These are phyloP conservation scores for Illadopsis cleaveri DNA, from an alignment of 2,113 vertebrate genomes.

Conservation along the genomic window DNA sequence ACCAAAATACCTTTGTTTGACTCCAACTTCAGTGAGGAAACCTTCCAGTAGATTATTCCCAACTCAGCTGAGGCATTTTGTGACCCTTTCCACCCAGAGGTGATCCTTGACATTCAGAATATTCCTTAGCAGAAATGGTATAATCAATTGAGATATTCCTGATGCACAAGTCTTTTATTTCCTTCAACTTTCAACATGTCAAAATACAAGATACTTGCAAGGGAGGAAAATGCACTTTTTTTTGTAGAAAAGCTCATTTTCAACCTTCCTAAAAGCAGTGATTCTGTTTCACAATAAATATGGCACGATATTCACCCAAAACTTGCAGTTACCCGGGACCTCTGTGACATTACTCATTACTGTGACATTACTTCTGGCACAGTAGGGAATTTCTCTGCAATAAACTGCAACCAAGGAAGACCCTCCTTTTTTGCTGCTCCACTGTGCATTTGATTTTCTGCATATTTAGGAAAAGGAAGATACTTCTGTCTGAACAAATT, in stretches of 20 bases:
- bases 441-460: neutral
- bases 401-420: neutral
- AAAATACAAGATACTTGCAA: neutral
- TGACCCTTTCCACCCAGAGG: neutral
- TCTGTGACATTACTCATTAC: neutral
- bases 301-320: neutral
- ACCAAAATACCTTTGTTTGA: neutral
- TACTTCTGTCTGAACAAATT: neutral
- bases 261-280: neutral
- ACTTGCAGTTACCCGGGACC: neutral
- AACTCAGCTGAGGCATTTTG: neutral
- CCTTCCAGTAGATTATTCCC: neutral
- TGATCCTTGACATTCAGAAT: neutral
- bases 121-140: neutral
- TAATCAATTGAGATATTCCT: neutral
- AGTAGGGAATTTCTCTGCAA: neutral
- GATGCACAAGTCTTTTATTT: neutral
- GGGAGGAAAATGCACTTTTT: neutral
- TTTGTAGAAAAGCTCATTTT: neutral
- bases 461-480: neutral
- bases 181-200: neutral
- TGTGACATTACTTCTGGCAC: neutral
- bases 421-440: neutral
- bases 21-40: neutral
- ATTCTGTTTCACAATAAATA: neutral